Evolutionary conservation across 2,797 vertebrate genomes (phyloP).

Genomic region (Phrynocephalus vlangalii): DNA sequence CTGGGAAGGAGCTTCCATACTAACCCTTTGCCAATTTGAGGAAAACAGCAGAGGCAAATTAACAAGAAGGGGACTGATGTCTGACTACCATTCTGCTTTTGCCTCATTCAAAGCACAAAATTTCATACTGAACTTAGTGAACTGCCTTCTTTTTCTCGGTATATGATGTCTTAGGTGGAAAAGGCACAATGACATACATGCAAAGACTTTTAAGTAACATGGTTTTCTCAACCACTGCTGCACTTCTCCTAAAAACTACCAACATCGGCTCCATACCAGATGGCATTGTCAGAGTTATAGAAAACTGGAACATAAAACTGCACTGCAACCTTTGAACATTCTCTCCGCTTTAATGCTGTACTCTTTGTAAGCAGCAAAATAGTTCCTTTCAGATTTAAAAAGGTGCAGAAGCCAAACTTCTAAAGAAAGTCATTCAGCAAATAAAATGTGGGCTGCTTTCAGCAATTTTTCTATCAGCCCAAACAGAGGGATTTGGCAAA

Average conservation of each 20-base stretch:
- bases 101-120: neutral
- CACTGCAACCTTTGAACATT: neutral
- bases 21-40: neutral
- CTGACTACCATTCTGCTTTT: slow-evolving; percentile 7
- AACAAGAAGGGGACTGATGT: neutral
- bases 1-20: neutral
- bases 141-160: slow-evolving; percentile 10
- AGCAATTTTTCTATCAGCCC: slow-evolving; percentile 20
- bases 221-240: neutral
- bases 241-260: neutral
- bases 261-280: neutral
- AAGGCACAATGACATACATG: neutral
- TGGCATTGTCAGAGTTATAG: neutral
- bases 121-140: neutral
- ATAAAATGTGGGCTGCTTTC: slow-evolving; percentile 26
- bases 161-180: neutral
- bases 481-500: slow-evolving; percentile 47
- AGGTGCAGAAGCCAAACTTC: slow-evolving; percentile 37
- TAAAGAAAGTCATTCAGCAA: slow-evolving; percentile 44
- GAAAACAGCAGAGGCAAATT: neutral
- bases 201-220: neutral
- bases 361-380: slow-evolving; percentile 5
- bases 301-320: neutral
- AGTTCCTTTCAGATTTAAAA: slow-evolving; percentile 25
- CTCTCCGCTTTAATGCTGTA: neutral